These are phyloP conservation scores for Plectropomus leopardus DNA, from an alignment of 2,113 vertebrate species.

Conservation along the genomic window DNA sequence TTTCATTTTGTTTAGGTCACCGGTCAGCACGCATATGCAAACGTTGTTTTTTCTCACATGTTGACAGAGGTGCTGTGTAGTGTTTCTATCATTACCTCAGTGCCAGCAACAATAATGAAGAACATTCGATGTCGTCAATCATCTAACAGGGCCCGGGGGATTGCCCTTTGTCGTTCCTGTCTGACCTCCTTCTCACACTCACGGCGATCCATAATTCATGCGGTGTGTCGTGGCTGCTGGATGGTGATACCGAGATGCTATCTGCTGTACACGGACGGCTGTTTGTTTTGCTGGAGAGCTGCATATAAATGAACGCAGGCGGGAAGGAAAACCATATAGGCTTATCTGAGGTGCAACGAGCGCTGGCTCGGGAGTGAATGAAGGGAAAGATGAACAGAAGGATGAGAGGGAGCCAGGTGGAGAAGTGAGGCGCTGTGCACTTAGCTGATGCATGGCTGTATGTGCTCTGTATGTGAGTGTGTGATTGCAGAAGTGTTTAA, in stretches of 20 bases:
- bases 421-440: constrained; percentile 40
- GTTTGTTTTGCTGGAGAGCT: constrained; percentile 72
- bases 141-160: constrained; percentile 51
- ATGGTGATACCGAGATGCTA: constrained; percentile 67
- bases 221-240: constrained; percentile 50
- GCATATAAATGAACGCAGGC: constrained; percentile 74
- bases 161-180: constrained; percentile 48
- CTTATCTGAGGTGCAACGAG: constrained; percentile 59
- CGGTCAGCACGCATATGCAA: neutral
- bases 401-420: constrained; percentile 66
- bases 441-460: constrained; percentile 47
- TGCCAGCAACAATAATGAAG: constrained; percentile 43
- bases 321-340: constrained; percentile 48
- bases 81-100: constrained; percentile 19
- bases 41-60: constrained; percentile 19
- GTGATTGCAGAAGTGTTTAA: constrained; percentile 51
- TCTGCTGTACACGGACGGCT: constrained; percentile 61
- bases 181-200: constrained; percentile 51
- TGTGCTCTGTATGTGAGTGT: constrained; percentile 30
- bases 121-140: constrained; percentile 49
- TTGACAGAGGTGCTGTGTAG: neutral
- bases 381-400: constrained; percentile 58
- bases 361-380: constrained; percentile 46
- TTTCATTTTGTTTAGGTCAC: constrained; percentile 18
- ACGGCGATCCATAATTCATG: constrained; percentile 78